These are phyloP conservation scores for Cerastis leucographa DNA, from an alignment of 2,888 invertebrate genomes.

Conservation along the genomic window DNA sequence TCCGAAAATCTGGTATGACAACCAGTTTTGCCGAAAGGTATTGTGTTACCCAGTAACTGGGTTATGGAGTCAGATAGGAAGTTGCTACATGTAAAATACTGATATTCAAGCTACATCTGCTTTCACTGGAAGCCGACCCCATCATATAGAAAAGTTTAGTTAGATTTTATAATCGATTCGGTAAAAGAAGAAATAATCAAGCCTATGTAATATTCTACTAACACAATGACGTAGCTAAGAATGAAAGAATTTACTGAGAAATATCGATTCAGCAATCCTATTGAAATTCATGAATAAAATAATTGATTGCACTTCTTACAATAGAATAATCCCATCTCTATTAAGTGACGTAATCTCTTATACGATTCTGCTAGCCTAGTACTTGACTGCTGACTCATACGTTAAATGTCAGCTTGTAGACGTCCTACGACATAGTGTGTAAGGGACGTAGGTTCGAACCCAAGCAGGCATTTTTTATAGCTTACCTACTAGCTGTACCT, in stretches of 20 bases:
- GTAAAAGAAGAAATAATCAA: not conserved
- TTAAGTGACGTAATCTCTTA: slow-evolving; percentile 13
- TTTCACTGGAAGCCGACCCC: not conserved
- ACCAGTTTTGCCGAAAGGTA: not conserved
- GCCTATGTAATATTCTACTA: not conserved
- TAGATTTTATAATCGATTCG: not conserved
- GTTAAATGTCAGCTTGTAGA: slow-evolving; percentile 14
- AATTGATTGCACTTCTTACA: slow-evolving; percentile 1
- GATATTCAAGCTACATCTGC: not conserved
- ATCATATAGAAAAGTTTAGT: not conserved
- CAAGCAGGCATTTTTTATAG: not conserved
- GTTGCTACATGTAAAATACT: not conserved
- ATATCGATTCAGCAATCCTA: not conserved
- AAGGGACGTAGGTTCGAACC: not conserved
- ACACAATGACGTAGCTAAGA: not conserved
- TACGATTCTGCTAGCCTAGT: slow-evolving; percentile 30
- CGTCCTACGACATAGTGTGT: not conserved
- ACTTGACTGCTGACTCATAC: slow-evolving; percentile 34
- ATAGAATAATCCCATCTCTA: slow-evolving; percentile 17
- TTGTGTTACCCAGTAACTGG: not conserved
- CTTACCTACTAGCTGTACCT: too few species aligned
- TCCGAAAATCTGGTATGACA: not conserved
- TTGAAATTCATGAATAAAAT: not conserved
- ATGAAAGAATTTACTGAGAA: too few species aligned
- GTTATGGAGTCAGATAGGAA: not conserved